Evolutionary conservation across 2,888 invertebrate species (phyloP).

Genomic region (Aporophyla lueneburgensis): DNA sequence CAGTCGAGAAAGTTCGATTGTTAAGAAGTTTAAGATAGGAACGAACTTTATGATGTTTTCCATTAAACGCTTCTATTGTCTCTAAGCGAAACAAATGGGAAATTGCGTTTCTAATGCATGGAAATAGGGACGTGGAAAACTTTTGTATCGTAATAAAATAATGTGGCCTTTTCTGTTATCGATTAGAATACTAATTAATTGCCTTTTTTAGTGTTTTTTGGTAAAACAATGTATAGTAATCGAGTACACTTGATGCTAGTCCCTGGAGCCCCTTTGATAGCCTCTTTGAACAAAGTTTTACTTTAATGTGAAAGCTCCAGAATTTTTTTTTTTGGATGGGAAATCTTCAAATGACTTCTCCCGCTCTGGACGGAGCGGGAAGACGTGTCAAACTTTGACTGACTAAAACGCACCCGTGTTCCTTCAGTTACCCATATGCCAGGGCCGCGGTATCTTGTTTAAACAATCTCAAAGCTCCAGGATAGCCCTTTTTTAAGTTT

Average conservation of each 20-base stretch:
- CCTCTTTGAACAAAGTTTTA: too few relatives aligned
- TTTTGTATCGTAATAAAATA: slow-evolving; percentile 36
- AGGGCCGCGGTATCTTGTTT: too few relatives aligned
- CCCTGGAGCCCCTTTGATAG: background rate
- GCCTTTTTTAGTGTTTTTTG: background rate
- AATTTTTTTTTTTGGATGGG: too few relatives aligned
- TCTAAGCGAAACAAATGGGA: slow-evolving; percentile 70
- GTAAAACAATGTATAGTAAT: background rate
- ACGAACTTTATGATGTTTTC: slow-evolving; percentile 58
- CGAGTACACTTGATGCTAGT: background rate
- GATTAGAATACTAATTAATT: slow-evolving; percentile 21
- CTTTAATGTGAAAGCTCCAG: too few relatives aligned
- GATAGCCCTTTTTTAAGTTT: too few relatives aligned
- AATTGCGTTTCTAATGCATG: slow-evolving; percentile 78
- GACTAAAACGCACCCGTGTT: too few relatives aligned
- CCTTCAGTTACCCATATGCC: too few relatives aligned
- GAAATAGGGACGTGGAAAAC: slow-evolving; percentile 76
- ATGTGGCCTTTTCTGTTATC: slow-evolving; percentile 20
- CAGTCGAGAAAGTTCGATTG: slow-evolving; percentile 53
- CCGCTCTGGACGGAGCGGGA: too few relatives aligned
- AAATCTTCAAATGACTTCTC: too few relatives aligned
- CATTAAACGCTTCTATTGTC: slow-evolving; percentile 64
- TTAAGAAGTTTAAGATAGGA: slow-evolving; percentile 28
- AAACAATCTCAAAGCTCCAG: too few relatives aligned
- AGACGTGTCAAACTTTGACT: too few relatives aligned